These are phyloP conservation scores for Aphelocoma californica DNA, from an alignment of 2,797 vertebrate species.

Conservation along the genomic window DNA sequence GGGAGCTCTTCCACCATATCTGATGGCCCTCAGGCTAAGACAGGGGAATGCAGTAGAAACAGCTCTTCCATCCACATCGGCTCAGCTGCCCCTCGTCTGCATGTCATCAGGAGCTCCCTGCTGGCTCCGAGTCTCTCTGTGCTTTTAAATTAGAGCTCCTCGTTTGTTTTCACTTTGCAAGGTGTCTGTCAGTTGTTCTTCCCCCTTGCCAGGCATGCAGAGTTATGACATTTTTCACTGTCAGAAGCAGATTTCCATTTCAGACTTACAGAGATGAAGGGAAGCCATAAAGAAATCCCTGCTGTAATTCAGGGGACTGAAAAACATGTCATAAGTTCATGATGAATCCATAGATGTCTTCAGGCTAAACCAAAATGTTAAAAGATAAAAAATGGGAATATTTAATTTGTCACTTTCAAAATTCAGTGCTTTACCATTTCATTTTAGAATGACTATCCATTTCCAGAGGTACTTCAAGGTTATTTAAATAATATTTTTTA, in stretches of 20 bases:
- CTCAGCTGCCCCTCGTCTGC: not conserved
- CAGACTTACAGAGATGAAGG: not conserved
- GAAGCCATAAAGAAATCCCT: not conserved
- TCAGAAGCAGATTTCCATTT: not conserved
- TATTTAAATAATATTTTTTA: not conserved
- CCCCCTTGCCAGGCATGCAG: not conserved
- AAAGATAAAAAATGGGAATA: not conserved
- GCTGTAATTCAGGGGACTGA: not conserved
- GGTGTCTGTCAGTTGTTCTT: not conserved
- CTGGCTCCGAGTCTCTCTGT: not conserved
- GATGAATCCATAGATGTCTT: not conserved
- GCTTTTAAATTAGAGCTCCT: not conserved
- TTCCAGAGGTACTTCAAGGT: not conserved
- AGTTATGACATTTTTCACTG: not conserved
- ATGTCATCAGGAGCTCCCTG: not conserved
- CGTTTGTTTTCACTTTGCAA: not conserved
- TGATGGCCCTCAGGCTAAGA: not conserved
- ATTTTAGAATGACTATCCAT: not conserved
- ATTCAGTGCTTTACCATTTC: not conserved
- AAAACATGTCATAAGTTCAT: not conserved
- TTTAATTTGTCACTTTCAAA: not conserved
- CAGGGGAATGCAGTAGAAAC: not conserved
- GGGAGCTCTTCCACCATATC: not conserved
- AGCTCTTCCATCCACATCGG: not conserved
- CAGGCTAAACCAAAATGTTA: not conserved